A percentile compares a stretch with the other conserved stretches of the same genome.
phyloP scores from a whole-genome alignment of 2,888 invertebrate species.

The Ferrisia virgata region DNA sequence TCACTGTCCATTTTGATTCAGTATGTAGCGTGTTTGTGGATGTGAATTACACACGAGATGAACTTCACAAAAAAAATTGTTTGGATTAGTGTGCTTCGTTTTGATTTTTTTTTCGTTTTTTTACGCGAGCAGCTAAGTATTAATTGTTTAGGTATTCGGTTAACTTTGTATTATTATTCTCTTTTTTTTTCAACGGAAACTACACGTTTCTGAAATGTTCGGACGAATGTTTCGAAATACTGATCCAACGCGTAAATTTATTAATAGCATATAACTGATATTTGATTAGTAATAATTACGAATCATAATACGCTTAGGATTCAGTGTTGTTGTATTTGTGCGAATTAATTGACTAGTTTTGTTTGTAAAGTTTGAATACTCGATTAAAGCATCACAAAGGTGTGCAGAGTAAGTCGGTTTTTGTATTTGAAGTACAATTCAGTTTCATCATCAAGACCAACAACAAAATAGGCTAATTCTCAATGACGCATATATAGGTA shows the following conservation, averaged over 20 bases:
- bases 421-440: background rate
- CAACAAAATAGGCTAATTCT: too few relatives aligned
- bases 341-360: background rate
- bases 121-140: background rate
- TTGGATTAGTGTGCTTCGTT: background rate
- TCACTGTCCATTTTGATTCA: slow-evolving; percentile 42
- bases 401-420: background rate
- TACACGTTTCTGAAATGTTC: background rate
- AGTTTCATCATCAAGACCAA: too few relatives aligned
- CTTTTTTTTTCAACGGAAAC: background rate
- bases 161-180: too few relatives aligned
- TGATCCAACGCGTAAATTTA: background rate
- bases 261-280: background rate
- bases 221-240: background rate
- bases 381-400: background rate
- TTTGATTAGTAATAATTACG: background rate
- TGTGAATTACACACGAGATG: slow-evolving; percentile 3
- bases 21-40: slow-evolving; percentile 36
- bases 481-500: too few relatives aligned
- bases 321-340: background rate
- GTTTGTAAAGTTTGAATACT: background rate
- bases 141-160: background rate
- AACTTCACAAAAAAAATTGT: background rate
- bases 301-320: too few relatives aligned
- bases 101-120: background rate